Conservation (phyloP, 2,797 vertebrate species). For the Oceanodroma leucorhoa region DNA sequence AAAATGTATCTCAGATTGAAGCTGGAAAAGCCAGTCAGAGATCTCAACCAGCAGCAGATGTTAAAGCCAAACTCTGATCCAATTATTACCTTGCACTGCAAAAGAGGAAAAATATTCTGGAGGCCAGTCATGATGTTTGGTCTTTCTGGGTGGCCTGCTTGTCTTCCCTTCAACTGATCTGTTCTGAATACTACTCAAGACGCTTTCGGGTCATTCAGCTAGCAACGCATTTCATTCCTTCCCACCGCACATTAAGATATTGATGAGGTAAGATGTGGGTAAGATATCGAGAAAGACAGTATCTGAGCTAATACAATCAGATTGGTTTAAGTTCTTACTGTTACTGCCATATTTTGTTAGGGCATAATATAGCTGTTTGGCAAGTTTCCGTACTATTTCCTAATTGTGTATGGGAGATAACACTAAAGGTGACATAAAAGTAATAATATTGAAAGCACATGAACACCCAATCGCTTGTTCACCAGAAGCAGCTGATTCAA, state of each 20-base stretch:
- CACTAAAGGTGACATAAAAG: background rate
- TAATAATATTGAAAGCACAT: background rate
- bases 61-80: slow-evolving; percentile 29
- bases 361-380: background rate
- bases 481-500: background rate
- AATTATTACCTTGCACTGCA: slow-evolving; percentile 45
- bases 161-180: background rate
- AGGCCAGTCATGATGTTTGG: background rate
- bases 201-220: background rate
- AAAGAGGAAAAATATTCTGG: slow-evolving; percentile 14
- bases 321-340: background rate
- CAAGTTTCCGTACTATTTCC: background rate
- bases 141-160: slow-evolving; percentile 51
- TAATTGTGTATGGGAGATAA: background rate
- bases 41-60: slow-evolving; percentile 62
- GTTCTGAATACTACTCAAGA: background rate
- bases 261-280: background rate
- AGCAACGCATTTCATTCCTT: background rate
- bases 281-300: background rate
- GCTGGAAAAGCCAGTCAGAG: slow-evolving; percentile 3
- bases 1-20: slow-evolving; percentile 33
- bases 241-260: background rate
- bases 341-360: background rate
- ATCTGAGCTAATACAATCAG: background rate
- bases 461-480: background rate